These are phyloP conservation scores for Uropetala carovei DNA, from an alignment of 2,888 invertebrate species.

Conservation along the genomic window DNA sequence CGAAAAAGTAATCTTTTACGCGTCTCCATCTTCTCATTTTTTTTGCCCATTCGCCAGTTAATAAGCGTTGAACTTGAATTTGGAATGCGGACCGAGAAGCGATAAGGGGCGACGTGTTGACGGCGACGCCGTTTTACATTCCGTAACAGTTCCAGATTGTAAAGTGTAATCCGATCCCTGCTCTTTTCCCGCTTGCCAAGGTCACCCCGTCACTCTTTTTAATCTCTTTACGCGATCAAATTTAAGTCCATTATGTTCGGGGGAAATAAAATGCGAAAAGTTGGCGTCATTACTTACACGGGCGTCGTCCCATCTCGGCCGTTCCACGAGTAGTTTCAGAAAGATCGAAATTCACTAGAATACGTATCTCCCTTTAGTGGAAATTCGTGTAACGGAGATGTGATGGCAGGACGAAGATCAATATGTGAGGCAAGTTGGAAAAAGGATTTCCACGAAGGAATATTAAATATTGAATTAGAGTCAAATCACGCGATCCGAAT, in stretches of 20 bases:
- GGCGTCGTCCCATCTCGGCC: neutral
- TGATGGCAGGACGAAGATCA: no score
- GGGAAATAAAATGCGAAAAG: neutral
- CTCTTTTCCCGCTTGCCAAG: neutral
- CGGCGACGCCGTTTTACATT: neutral
- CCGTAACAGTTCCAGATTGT: neutral
- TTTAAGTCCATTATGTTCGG: neutral
- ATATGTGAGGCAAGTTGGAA: no score
- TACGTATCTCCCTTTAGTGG: no score
- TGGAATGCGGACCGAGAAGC: neutral
- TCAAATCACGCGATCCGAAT: no score
- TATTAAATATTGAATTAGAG: no score
- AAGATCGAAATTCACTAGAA: no score
- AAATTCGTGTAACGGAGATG: no score
- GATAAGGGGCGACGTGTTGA: slow-evolving; percentile 33
- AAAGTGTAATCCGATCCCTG: neutral
- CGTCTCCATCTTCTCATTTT: neutral
- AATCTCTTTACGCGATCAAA: neutral
- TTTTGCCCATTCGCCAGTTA: neutral
- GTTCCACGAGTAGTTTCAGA: no score
- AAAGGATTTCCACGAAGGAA: no score
- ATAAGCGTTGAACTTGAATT: neutral
- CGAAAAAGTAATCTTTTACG: neutral
- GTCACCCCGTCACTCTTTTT: neutral
- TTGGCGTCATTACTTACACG: neutral